phyloP scores from a whole-genome alignment of 2,113 vertebrate species.

The Nibea coibor region DNA sequence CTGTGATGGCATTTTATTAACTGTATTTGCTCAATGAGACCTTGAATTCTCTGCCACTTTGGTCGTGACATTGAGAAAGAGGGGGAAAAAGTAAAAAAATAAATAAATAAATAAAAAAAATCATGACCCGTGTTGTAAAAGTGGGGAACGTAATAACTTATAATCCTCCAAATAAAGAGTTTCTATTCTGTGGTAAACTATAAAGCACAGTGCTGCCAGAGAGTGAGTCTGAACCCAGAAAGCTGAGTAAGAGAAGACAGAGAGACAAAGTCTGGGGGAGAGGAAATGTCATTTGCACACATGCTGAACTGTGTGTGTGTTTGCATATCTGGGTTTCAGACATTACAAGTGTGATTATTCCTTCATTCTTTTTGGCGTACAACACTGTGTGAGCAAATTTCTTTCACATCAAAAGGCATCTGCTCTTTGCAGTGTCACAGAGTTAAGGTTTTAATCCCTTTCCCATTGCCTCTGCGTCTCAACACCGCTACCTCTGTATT shows the following conservation, averaged over 20 bases:
- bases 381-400: constrained; percentile 47
- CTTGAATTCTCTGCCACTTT: constrained; percentile 47
- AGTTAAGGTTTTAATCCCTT: constrained; percentile 60
- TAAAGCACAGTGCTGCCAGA: constrained; percentile 24
- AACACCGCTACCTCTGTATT: constrained; percentile 58
- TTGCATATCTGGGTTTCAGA: constrained; percentile 47
- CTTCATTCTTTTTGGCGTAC: constrained; percentile 29
- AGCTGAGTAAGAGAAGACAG: constrained; percentile 12
- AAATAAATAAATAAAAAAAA: neutral
- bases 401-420: constrained; percentile 61
- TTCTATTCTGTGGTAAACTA: constrained; percentile 36
- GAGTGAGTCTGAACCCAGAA: neutral
- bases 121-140: constrained; percentile 32
- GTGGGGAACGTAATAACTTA: constrained; percentile 29
- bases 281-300: constrained; percentile 35
- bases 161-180: constrained; percentile 45
- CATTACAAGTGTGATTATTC: constrained; percentile 44
- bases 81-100: neutral
- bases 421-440: constrained; percentile 50
- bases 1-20: constrained; percentile 62
- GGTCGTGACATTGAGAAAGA: constrained; percentile 39
- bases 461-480: constrained; percentile 35
- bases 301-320: constrained; percentile 37
- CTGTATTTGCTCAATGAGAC: constrained; percentile 55
- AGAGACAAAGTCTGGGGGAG: constrained; percentile 22